Percentiles rank a stretch among this genome's conserved stretches.
phyloP scores from a whole-genome alignment of 2,888 invertebrate species.

The Eupithecia subumbrata region DNA sequence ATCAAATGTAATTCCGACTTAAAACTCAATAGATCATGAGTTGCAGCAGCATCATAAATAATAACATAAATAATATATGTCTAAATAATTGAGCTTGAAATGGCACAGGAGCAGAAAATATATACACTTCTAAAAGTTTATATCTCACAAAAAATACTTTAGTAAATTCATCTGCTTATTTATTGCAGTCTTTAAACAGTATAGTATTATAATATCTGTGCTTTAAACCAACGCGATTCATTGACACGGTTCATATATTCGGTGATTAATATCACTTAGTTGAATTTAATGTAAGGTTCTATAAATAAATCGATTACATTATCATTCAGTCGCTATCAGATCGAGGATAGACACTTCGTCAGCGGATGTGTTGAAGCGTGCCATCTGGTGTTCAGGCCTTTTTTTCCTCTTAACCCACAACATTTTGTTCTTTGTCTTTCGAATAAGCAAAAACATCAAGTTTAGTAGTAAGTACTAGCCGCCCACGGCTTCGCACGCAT shows the following conservation, averaged over 20 bases:
- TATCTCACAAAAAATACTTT: slow-evolving; percentile 1
- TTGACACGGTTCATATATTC: not conserved
- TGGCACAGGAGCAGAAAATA: not conserved
- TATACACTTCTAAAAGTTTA: not conserved
- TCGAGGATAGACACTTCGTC: slow-evolving; percentile 33
- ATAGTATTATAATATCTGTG: too few species aligned
- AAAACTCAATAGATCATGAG: slow-evolving; percentile 53
- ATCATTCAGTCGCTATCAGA: slow-evolving; percentile 34
- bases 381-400: slow-evolving; percentile 32
- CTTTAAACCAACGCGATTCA: slow-evolving; percentile 32
- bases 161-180: slow-evolving; percentile 14
- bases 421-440: slow-evolving; percentile 2
- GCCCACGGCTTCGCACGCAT: not conserved
- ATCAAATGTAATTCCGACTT: slow-evolving; percentile 52
- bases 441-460: slow-evolving; percentile 3
- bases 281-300: slow-evolving; percentile 14
- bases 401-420: slow-evolving; percentile 14
- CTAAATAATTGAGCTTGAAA: slow-evolving; percentile 1
- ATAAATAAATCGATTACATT: slow-evolving; percentile 35
- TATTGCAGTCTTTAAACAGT: slow-evolving; percentile 16
- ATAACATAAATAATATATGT: not conserved
- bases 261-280: slow-evolving; percentile 36
- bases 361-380: slow-evolving; percentile 31
- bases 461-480: not conserved
- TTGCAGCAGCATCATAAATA: slow-evolving; percentile 31